Evolutionary conservation across 1,140 invertebrate species (phyloP), one percentile per base, ranked within the genome.

Genomic region (Manduca sexta): DNA sequence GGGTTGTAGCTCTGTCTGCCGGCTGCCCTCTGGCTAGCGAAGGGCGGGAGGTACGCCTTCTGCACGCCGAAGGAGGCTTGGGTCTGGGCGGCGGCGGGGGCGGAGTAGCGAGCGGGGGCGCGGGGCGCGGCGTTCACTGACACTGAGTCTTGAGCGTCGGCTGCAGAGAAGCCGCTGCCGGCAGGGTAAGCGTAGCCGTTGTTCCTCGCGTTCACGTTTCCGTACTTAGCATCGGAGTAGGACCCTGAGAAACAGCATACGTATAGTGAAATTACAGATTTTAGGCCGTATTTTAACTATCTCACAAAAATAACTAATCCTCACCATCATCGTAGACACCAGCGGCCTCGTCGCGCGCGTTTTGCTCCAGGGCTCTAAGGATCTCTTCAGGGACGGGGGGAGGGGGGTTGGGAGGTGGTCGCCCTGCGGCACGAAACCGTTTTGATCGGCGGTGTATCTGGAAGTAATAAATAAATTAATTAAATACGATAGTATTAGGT

Each of bases 391-490:
- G 92, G 54, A 93, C 90, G 18, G 92, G 92, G 0, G 93, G 93
- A 31, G 93, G 90, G 2, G n/a, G n/a, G 93, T 93, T 12, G 94
- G 94, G 12, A 95, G 69, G 74, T 94, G 93, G 21, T 90, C 91
- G 35, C 93, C 93, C 55, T 89, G 74, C 1, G 93, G 91, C 38
- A 89, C 89, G 77, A 94, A 95, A 7, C 93, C 93, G 43, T 93
- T 92, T 68, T 94, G 92, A 62, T 94, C 93, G 41, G 94, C 94
- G 15, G 91, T 90, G 82, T 95, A n/a, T n/a, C n/a, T n/a, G n/a
- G n/a, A n/a, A n/a, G n/a, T n/a, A n/a, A n/a, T n/a, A n/a, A n/a
- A n/a, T n/a, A n/a, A n/a, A n/a, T n/a, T n/a, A n/a, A n/a, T n/a
- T n/a, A n/a, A n/a, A n/a, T n/a, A n/a, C n/a, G n/a, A n/a, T n/a